Conservation (phyloP, 2,797 vertebrate genomes). For the Hephaestus fuliginosus region DNA sequence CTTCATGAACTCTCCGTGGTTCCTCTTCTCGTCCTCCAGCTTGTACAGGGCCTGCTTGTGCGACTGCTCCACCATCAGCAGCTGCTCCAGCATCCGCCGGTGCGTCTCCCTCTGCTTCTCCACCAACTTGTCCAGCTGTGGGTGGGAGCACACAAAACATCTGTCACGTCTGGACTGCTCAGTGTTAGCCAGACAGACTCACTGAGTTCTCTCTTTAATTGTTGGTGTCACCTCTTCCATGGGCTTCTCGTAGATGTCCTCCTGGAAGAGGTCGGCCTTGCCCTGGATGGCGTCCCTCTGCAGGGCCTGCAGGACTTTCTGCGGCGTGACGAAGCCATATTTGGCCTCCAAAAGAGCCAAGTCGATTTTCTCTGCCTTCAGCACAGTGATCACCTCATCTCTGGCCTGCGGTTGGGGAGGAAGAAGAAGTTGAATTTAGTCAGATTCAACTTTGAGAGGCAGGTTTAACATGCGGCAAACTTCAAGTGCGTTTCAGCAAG, state of each 20-base stretch:
- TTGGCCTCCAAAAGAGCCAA: slow-evolving; percentile 94
- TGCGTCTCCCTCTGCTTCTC: slow-evolving; percentile 95
- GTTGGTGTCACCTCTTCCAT: slow-evolving; percentile 91
- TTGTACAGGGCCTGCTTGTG: slow-evolving; percentile 92
- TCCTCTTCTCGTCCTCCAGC: slow-evolving; percentile 94
- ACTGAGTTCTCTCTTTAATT: not conserved
- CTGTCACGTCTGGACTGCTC: slow-evolving; percentile 19
- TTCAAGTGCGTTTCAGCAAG: not conserved
- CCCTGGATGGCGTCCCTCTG: slow-evolving; percentile 94
- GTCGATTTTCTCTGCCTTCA: slow-evolving; percentile 97
- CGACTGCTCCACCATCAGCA: slow-evolving; percentile 93
- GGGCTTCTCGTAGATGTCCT: slow-evolving; percentile 96
- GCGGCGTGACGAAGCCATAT: slow-evolving; percentile 96
- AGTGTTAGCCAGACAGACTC: not conserved
- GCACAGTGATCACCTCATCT: slow-evolving; percentile 97
- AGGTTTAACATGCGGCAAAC: not conserved
- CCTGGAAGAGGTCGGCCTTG: slow-evolving; percentile 88
- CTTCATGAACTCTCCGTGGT: slow-evolving; percentile 94
- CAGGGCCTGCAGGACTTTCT: slow-evolving; percentile 94
- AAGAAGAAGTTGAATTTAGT: not conserved
- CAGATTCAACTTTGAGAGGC: not conserved
- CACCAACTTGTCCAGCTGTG: slow-evolving; percentile 94
- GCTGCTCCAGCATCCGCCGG: slow-evolving; percentile 93
- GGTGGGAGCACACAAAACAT: slow-evolving; percentile 33
- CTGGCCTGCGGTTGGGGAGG: slow-evolving; percentile 86